Evolutionary conservation across 2,113 vertebrate genomes (phyloP), one percentile per base, ranked within the genome.

Genomic region (Gopherus evgoodei): DNA sequence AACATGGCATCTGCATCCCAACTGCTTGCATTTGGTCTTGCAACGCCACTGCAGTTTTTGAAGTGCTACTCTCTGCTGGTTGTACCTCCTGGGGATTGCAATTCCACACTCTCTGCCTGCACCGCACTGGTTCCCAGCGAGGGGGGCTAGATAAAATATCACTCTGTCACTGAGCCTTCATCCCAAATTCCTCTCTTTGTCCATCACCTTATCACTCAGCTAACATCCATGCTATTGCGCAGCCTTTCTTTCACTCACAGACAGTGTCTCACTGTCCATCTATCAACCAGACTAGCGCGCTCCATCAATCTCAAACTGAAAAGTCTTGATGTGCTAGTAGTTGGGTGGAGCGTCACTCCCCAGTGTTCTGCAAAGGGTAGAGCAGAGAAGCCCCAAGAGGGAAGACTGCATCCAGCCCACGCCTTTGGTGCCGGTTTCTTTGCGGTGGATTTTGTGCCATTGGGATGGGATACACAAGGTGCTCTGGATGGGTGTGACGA

Each of bases 121-220:
- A 1, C 52, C 3, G 31, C 2, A 1, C 52, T 2, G 3, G 0
- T 35, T 65, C 53, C 1, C 1, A n/a, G 0, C 0, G 10, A 11
- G n/a, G 35, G 78, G 19, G 52, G 44, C 21, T n/a, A 22, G 38
- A 35, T 25, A 10, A 52, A 25, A 53, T 2, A 1, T 42, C 50
- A 59, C 49, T 29, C 80, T 76, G 19, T 50, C n/a, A 2, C 65
- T 52, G 53, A 7, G 12, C 53, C 16, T 1, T 81, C 82, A 11
- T 25, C 38, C 0, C 3, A 4, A 42, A 27, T 19, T 12, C 44
- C 54, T 82, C n/a, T 19, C 38, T 21, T 82, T 3, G 5, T 52
- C 81, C 0, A 2, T 59, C 75, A 1, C 0, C 27, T 72, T 76
- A 72, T 86, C 38, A 5, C 35, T 9, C 10, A 3, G 7, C 81